Percentiles rank a stretch among this genome's conserved stretches.
Evolutionary conservation across 2,888 invertebrate species (phyloP).

Genomic region (Aricia artaxerxes): DNA sequence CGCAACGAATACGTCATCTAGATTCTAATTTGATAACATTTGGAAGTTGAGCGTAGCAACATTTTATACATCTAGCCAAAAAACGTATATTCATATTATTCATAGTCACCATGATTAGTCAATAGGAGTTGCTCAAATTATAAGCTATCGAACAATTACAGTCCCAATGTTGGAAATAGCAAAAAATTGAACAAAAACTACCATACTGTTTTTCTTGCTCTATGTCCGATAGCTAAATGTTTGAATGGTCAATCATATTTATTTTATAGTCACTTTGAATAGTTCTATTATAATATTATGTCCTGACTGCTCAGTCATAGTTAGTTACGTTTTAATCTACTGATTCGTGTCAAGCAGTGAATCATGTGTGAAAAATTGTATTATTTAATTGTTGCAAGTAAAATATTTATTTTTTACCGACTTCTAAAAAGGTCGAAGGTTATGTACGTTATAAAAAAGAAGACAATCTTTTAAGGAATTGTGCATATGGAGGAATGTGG

Average conservation of each 20-base stretch:
- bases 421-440: too few relatives aligned
- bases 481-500: too few relatives aligned
- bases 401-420: too few relatives aligned
- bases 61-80: too few relatives aligned
- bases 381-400: too few relatives aligned
- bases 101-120: background rate
- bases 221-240: constrained; percentile 18
- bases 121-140: background rate
- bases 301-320: background rate
- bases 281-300: constrained; percentile 2
- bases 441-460: too few relatives aligned
- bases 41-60: too few relatives aligned
- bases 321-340: background rate
- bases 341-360: background rate
- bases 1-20: too few relatives aligned
- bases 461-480: too few relatives aligned
- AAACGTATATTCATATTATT: too few relatives aligned
- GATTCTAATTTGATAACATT: too few relatives aligned
- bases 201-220: background rate
- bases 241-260: constrained; percentile 33
- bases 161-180: background rate
- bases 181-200: background rate
- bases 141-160: background rate
- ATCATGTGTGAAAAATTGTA: background rate
- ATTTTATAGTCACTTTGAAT: constrained; percentile 28